Base-by-base conservation (phyloP, 2,888 invertebrate species). In the Xestia c-nigrum region DNA sequence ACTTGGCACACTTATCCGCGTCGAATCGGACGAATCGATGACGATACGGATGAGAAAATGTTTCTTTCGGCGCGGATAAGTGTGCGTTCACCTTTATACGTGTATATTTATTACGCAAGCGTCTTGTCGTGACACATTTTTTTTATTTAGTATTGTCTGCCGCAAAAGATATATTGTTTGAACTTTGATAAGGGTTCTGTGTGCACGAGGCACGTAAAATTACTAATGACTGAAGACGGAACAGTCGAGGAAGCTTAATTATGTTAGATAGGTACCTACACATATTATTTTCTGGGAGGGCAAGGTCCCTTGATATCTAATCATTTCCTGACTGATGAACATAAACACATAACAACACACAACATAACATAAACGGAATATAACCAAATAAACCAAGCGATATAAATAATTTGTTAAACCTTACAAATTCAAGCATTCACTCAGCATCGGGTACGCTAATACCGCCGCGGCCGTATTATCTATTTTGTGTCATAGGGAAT, bases 121-220 rank as follows among this genome's bases (percentile, higher is more conserved):
- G 50, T 64, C 24, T 55, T 78, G 64, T 31, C 24, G 7, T 55
- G 21, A 16, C 19, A 72, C 12, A 71, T 74, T 68, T 65, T 68
- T 57, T 71, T 85, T 74, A 72, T 84, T 70, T 81, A 73, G 50
- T 64, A 59, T 80, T 68, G 74, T 74, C 63, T 80, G 59, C 31
- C 31, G 14, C 24, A 46, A 70, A n/a, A 59, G 71, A 84, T 63
- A 79, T 21, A 31, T 73, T 64, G 63, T 85, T 85, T 84, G 81
- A 71, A 80, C 14, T 52, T 68, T 82, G 81, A 80, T 85, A 80
- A 80, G 19, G 16, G 7, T 40, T 40, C 14, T 19, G 50, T 40
- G 19, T 24, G 50, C 52, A 61, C 52, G 46, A 79, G 21, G 16
- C 57, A n/a, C n/a, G n/a, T n/a, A 31, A 46, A 50, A 59, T 31